Percentiles rank a stretch among this genome's conserved stretches.
phyloP scores from a whole-genome alignment of 30 jellyfish, hydroid and myxozoan species.

The Hydractinia echinata region DNA sequence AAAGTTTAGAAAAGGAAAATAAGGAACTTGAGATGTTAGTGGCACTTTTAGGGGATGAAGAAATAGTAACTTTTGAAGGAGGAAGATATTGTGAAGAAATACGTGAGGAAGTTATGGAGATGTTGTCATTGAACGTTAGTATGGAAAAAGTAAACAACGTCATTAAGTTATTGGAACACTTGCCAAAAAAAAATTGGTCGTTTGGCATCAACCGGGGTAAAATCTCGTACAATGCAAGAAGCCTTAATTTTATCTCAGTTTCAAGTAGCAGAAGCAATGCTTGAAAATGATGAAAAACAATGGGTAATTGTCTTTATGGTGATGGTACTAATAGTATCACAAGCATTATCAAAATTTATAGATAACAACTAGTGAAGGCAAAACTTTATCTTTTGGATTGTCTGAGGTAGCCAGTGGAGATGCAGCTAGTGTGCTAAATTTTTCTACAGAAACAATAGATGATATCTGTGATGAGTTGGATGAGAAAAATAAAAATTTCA shows the following conservation, averaged over 20 bases:
- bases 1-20: neutral
- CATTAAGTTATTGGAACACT: no score
- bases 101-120: conserved; percentile 21
- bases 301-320: conserved; percentile 33
- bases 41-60: neutral
- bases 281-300: neutral
- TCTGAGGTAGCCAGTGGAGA: conserved; percentile 22
- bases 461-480: conserved; percentile 23
- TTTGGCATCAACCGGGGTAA: no score
- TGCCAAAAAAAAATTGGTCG: no score
- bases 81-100: conserved; percentile 24
- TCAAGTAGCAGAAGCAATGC: no score
- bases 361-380: conserved; percentile 23
- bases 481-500: neutral
- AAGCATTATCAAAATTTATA: conserved; percentile 38
- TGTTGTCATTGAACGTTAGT: conserved; percentile 18
- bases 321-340: conserved; percentile 44
- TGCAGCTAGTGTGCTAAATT: conserved; percentile 31
- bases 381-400: neutral
- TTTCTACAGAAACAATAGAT: conserved; percentile 29
- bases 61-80: conserved; percentile 14
- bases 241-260: no score
- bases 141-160: no score
- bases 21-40: neutral
- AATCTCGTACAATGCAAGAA: no score